Percentiles rank a stretch among this genome's conserved stretches.
phyloP scores from a whole-genome alignment of 2,888 invertebrate species.

The Gandaritis pyraliata region DNA sequence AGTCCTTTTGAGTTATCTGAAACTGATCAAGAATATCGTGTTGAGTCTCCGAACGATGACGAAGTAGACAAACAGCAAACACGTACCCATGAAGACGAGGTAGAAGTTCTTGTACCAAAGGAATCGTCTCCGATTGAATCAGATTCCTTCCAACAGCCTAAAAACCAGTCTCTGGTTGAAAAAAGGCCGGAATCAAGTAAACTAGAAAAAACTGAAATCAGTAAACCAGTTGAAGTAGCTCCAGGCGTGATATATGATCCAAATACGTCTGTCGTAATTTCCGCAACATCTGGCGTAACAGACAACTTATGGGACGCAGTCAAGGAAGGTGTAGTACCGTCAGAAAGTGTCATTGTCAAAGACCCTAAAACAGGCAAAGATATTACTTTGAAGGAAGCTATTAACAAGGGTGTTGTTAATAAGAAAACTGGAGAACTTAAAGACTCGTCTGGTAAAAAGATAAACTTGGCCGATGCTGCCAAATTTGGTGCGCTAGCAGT shows the following conservation, averaged over 20 bases:
- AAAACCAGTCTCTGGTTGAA: too few relatives aligned
- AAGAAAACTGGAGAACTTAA: constrained; percentile 87
- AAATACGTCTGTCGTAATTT: constrained; percentile 87
- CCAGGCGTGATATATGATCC: constrained; percentile 91
- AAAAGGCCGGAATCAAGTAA: constrained; percentile 19
- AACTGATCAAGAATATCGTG: constrained; percentile 49
- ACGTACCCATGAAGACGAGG: constrained; percentile 13
- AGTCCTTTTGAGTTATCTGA: constrained; percentile 47
- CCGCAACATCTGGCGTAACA: constrained; percentile 86
- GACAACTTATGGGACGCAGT: constrained; percentile 89
- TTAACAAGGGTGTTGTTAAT: constrained; percentile 90
- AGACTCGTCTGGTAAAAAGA: constrained; percentile 86
- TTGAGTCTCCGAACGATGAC: constrained; percentile 55
- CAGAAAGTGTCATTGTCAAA: constrained; percentile 86
- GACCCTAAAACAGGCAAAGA: constrained; percentile 88
- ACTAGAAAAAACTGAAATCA: constrained; percentile 24
- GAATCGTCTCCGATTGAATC: constrained; percentile 4
- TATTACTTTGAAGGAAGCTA: constrained; percentile 90
- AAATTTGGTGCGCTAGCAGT: constrained; percentile 90
- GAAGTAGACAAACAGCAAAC: constrained; percentile 47
- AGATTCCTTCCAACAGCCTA: neutral
- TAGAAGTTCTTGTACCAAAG: constrained; percentile 19
- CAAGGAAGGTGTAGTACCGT: constrained; percentile 88
- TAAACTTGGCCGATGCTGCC: constrained; percentile 89
- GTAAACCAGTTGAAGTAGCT: constrained; percentile 83